phyloP scores from a whole-genome alignment of 2,888 invertebrate genomes.

The Automeris io region DNA sequence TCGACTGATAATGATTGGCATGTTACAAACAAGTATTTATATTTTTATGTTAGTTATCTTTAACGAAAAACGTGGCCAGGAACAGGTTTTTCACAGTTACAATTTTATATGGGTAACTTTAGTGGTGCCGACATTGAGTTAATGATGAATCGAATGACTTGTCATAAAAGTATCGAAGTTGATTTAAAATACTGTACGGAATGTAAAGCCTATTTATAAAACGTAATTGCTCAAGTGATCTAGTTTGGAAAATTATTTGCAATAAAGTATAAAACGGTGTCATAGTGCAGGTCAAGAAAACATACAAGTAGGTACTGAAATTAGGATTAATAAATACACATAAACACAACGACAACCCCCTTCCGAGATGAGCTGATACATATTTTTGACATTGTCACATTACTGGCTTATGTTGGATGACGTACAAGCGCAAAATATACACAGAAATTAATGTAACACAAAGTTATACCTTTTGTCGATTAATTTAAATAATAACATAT shows the following conservation, averaged over 20 bases:
- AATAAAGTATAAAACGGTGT: constrained; percentile 30
- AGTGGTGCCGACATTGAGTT: constrained; percentile 5
- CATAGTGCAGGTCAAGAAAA: constrained; percentile 23
- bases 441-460: too few relatives aligned
- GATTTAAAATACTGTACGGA: constrained; percentile 3
- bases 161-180: constrained; percentile 5
- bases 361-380: too few relatives aligned
- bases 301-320: constrained; percentile 8
- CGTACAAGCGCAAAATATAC: too few relatives aligned
- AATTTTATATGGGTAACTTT: constrained; percentile 6
- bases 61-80: constrained; percentile 8
- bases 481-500: too few relatives aligned
- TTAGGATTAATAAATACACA: too few relatives aligned
- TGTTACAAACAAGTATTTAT: constrained; percentile 7
- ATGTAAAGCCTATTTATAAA: constrained; percentile 2
- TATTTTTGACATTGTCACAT: too few relatives aligned
- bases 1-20: constrained; percentile 5
- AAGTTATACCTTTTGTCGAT: too few relatives aligned
- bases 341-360: too few relatives aligned
- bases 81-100: constrained; percentile 10
- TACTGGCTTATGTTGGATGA: too few relatives aligned
- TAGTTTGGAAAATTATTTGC: constrained; percentile 24
- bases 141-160: constrained; percentile 7
- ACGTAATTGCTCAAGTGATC: constrained; percentile 19
- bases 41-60: constrained; percentile 6